Percentiles rank a stretch among this genome's conserved stretches.
phyloP scores from a whole-genome alignment of 1,140 invertebrate species.

The Drosophila lacteicornis region DNA sequence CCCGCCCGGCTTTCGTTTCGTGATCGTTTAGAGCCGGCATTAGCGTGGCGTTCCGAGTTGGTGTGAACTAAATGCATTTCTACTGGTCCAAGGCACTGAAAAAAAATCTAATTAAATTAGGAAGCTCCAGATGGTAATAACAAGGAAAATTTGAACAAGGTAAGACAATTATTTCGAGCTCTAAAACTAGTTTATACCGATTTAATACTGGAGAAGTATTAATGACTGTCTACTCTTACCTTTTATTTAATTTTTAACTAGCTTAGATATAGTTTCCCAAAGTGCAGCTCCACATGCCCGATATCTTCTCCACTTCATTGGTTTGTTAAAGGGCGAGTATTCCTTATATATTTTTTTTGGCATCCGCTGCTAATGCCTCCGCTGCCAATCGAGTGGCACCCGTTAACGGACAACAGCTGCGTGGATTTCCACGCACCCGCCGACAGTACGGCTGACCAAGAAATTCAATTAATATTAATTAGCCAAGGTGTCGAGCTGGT shows the following conservation, averaged over 20 bases:
- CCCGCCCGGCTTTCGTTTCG: constrained; percentile 28
- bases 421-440: constrained; percentile 60
- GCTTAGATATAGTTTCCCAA: neutral
- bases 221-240: too few species aligned
- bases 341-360: constrained; percentile 30
- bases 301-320: constrained; percentile 31
- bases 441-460: constrained; percentile 41
- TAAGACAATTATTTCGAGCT: neutral
- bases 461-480: constrained; percentile 84
- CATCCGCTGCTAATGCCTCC: constrained; percentile 66
- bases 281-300: constrained; percentile 29
- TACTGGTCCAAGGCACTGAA: neutral
- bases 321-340: constrained; percentile 12
- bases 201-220: too few species aligned
- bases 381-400: constrained; percentile 65
- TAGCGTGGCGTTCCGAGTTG: constrained; percentile 43
- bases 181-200: neutral
- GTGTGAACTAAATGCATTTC: constrained; percentile 61
- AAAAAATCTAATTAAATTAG: neutral
- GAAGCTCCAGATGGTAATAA: neutral
- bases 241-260: too few species aligned
- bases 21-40: constrained; percentile 52
- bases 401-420: constrained; percentile 61
- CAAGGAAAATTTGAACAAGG: neutral
- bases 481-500: constrained; percentile 76